A percentile compares a stretch with the other conserved stretches of the same genome.
These are phyloP conservation scores for Rattus rattus DNA, from an alignment of 2,113 vertebrate genomes.

Conservation along the genomic window DNA sequence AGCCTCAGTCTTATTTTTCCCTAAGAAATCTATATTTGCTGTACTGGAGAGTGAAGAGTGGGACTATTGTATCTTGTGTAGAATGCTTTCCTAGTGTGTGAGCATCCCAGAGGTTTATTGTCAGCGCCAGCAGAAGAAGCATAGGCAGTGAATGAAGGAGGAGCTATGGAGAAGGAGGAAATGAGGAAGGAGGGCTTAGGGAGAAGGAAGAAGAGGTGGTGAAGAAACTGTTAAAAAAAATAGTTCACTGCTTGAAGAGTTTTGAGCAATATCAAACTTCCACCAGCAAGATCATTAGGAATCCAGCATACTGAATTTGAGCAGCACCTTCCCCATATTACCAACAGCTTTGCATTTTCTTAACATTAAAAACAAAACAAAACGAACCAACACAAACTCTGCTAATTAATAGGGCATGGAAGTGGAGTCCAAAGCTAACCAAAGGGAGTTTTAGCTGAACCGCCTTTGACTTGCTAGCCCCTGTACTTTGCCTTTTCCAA, in stretches of 20 bases:
- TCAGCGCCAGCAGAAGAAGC: not conserved
- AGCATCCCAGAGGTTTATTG: too few species aligned
- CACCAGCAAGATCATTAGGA: conserved; percentile 37
- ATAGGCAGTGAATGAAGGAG: not conserved
- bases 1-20: not conserved
- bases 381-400: not conserved
- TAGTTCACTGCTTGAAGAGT: not conserved
- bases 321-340: not conserved
- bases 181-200: not conserved
- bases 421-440: conserved; percentile 50
- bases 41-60: not conserved
- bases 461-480: conserved; percentile 6
- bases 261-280: conserved; percentile 3
- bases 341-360: conserved; percentile 35
- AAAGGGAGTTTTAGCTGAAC: conserved; percentile 34
- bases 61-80: not conserved
- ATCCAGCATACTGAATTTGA: not conserved
- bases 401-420: not conserved
- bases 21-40: not conserved
- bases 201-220: not conserved
- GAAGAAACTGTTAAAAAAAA: not conserved
- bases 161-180: not conserved
- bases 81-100: not conserved
- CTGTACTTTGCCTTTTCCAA: conserved; percentile 41
- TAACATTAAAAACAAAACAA: not conserved